Evolutionary conservation across 2,113 vertebrate genomes (phyloP).

Genomic region (Riparia riparia): DNA sequence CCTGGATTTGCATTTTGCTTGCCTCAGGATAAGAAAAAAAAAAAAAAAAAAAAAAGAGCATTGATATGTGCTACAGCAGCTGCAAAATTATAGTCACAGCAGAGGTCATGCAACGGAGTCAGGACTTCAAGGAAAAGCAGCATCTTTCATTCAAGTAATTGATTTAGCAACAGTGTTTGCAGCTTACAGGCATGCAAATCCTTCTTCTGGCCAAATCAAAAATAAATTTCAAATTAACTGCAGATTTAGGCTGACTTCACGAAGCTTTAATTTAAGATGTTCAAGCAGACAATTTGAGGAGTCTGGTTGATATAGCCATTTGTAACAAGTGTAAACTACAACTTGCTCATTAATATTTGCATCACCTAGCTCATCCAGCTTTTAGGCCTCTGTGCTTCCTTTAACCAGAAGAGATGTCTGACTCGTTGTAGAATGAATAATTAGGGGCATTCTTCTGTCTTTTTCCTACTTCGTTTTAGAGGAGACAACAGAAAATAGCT

Average conservation of each 20-base stretch:
- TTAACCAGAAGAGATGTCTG: not conserved
- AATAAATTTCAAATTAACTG: not conserved
- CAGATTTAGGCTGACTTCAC: not conserved
- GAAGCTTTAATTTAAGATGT: not conserved
- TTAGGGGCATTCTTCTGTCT: no score
- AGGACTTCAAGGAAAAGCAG: not conserved
- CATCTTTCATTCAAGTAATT: not conserved
- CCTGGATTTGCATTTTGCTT: constrained; percentile 1
- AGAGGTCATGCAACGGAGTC: not conserved
- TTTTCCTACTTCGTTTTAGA: not conserved
- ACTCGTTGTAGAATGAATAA: not conserved
- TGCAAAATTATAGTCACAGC: not conserved
- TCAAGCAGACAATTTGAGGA: not conserved
- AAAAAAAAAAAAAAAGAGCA: not conserved
- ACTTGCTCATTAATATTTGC: not conserved
- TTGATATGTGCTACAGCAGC: not conserved
- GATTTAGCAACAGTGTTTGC: not conserved
- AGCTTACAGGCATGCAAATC: not conserved
- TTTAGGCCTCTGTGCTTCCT: not conserved
- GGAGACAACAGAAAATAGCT: not conserved
- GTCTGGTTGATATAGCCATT: not conserved
- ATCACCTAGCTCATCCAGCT: not conserved
- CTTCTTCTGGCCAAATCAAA: not conserved
- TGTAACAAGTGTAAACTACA: rapidly evolving
- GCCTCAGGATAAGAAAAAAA: not conserved